Percentiles rank a stretch among this genome's conserved stretches.
Conservation (phyloP, 2,888 invertebrate species). For the Apamea epomidion region DNA sequence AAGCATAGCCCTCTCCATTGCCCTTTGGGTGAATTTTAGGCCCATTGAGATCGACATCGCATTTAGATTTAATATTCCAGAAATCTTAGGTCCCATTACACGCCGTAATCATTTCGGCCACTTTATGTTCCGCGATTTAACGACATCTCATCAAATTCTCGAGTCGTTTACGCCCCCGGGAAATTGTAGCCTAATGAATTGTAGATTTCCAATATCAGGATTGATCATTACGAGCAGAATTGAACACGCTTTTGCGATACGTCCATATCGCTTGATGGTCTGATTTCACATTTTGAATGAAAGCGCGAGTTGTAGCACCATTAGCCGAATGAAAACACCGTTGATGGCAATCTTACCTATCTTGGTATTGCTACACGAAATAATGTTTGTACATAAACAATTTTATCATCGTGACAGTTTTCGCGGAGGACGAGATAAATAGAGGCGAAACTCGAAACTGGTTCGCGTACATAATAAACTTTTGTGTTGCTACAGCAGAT, state of each 20-base stretch:
- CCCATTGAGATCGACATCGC: not conserved
- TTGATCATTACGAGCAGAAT: conserved; percentile 39
- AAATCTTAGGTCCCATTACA: conserved; percentile 1
- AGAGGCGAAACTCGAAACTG: conserved; percentile 31
- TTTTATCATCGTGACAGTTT: conserved; percentile 45
- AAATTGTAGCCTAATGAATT: conserved; percentile 40
- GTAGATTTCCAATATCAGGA: conserved; percentile 47
- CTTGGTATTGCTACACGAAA: conserved; percentile 11
- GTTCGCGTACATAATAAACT: conserved; percentile 39
- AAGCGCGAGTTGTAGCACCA: conserved; percentile 16
- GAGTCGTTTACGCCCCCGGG: conserved; percentile 9
- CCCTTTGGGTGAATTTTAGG: not conserved
- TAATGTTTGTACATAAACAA: conserved; percentile 25
- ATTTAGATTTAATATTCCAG: not conserved
- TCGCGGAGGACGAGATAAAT: conserved; percentile 46
- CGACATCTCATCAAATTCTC: conserved; percentile 19
- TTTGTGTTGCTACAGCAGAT: conserved; percentile 25
- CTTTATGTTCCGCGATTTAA: conserved; percentile 31
- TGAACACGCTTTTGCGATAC: conserved; percentile 38
- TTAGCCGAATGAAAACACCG: conserved; percentile 34
- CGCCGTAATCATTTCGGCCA: conserved; percentile 9
- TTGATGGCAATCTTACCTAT: conserved; percentile 15
- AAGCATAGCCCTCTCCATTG: not conserved
- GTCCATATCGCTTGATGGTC: conserved; percentile 37
- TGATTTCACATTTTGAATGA: conserved; percentile 43